Conservation (phyloP, 1,140 invertebrate species). For the Oscheius sp. region DNA sequence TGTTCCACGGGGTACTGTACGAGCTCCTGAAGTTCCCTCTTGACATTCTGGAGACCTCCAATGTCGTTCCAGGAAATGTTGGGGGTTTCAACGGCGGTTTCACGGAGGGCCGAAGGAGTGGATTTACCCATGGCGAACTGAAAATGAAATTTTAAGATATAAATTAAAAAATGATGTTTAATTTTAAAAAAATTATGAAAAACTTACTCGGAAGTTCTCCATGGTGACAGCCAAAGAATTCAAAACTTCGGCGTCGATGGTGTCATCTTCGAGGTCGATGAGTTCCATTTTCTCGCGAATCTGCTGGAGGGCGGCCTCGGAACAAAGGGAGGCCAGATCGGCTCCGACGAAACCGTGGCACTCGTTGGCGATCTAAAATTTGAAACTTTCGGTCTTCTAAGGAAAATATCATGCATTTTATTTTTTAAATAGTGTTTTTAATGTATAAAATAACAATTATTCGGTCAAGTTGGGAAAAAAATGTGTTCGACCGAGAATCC, state of each 20-base stretch:
- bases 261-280: conserved; percentile 97
- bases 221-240: conserved; percentile 93
- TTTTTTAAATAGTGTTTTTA: too few species aligned
- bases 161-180: background rate
- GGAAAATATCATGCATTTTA: too few species aligned
- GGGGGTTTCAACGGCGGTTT: conserved; percentile 96
- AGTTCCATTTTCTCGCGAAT: conserved; percentile 99
- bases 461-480: too few species aligned
- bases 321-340: conserved; percentile 94
- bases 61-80: conserved; percentile 96
- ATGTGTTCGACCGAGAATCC: too few species aligned
- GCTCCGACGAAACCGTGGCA: conserved; percentile 97
- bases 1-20: conserved; percentile 98
- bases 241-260: conserved; percentile 95
- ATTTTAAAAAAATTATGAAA: too few species aligned
- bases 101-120: conserved; percentile 90
- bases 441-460: too few species aligned
- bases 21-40: conserved; percentile 92
- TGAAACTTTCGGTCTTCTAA: background rate
- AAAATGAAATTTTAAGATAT: background rate
- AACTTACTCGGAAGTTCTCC: conserved; percentile 91
- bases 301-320: conserved; percentile 96
- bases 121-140: conserved; percentile 91
- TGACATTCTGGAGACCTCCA: conserved; percentile 91
- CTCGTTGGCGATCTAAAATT: conserved; percentile 82